Evolutionary conservation across 2,113 vertebrate species (phyloP), one percentile per base, ranked within the genome.

Genomic region (Tetrax tetrax): DNA sequence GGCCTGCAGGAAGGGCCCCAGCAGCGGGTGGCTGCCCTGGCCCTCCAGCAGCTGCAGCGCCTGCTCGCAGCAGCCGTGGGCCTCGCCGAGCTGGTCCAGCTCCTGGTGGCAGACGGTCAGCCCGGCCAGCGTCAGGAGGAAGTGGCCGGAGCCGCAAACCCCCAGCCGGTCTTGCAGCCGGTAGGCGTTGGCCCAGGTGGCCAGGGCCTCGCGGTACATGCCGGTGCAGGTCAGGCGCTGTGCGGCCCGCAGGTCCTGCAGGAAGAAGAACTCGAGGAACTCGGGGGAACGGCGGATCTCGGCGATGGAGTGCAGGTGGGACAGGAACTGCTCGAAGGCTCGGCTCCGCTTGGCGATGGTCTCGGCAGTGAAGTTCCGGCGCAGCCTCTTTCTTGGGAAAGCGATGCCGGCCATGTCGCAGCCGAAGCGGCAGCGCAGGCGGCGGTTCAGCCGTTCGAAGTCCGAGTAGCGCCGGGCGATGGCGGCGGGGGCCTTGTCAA

Each of bases 261-360:
- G 96, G 96, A 99, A 98, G 86, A 99, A 99, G 98, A 99, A 99
- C 87, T 98, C 98, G 1, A 99, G 98, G 69, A 99, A 99, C 21
- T 98, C 98, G 0, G 96, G 97, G 45, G 98, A 98, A 31, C 90
- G 97, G 80, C 98, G 98, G 83, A 99, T 97, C 91, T 97, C 97
- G 0, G 98, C 74, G 17, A 99, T 97, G 20, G 99, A 98, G 90
- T 99, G 98, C 87, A 99, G 95, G 95, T 99, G 99, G 75, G 98
- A 97, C 90, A 99, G 96, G 96, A 99, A 99, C 97, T 99, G 99
- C 69, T 99, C 99, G 1, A 99, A 99, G 9, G 99, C 99, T 33
- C 99, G 98, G 97, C 99, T 99, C 37, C 99, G 98, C 95, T 99
- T 99, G 79, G 99, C 99, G 4, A 99, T 99, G 41, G 99, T 99